A percentile compares a stretch with the other conserved stretches of the same genome.
Conservation (phyloP, 2,888 invertebrate genomes). For the Melanchra persicariae region DNA sequence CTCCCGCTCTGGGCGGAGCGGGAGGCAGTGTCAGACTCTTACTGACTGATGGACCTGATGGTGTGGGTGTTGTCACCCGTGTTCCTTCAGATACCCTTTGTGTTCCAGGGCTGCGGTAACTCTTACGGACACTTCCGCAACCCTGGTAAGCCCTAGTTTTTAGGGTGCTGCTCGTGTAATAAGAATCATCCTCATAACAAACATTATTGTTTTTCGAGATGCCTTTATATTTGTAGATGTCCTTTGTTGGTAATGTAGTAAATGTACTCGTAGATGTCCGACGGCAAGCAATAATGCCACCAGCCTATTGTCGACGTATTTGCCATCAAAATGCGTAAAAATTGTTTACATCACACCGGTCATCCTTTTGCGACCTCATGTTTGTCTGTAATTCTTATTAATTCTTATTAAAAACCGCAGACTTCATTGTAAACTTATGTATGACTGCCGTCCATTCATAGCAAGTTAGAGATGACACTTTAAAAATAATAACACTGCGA, state of each 20-base stretch:
- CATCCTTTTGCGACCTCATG: neutral
- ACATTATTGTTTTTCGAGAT: neutral
- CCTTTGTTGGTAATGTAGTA: too few species aligned
- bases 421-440: constrained; percentile 12
- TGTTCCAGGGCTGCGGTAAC: too few species aligned
- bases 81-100: too few species aligned
- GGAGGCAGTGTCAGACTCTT: too few species aligned
- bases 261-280: too few species aligned
- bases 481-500: neutral
- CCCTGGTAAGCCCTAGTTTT: too few species aligned
- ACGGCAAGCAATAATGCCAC: neutral
- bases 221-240: neutral
- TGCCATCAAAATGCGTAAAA: neutral
- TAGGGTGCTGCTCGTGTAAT: neutral
- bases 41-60: too few species aligned
- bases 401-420: constrained; percentile 15
- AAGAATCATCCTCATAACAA: neutral
- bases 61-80: too few species aligned
- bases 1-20: too few species aligned
- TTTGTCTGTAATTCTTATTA: constrained; percentile 1
- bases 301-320: neutral
- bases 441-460: neutral
- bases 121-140: too few species aligned
- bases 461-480: constrained; percentile 3
- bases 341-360: neutral